phyloP scores from a whole-genome alignment of 2,888 invertebrate species.

The Bibio marci region DNA sequence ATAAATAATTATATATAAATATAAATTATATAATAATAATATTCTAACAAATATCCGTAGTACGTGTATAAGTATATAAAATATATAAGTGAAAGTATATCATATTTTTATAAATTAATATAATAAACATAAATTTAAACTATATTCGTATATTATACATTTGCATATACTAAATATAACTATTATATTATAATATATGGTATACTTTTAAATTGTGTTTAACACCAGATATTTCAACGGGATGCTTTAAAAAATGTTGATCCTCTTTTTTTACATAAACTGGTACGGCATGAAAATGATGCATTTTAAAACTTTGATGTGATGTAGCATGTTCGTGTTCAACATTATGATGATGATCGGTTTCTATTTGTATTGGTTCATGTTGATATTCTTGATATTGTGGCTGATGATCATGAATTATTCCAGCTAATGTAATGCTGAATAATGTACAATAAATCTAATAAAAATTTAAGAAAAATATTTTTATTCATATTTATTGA shows the following conservation, averaged over 20 bases:
- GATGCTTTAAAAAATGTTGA: conserved; percentile 43
- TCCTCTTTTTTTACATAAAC: conserved; percentile 52
- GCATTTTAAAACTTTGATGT: conserved; percentile 50
- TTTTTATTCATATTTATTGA: too few species aligned
- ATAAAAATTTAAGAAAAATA: too few species aligned
- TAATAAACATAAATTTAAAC: too few species aligned
- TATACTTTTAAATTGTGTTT: conserved; percentile 38
- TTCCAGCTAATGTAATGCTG: not conserved
- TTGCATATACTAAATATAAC: too few species aligned
- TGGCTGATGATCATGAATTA: conserved; percentile 5
- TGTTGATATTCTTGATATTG: conserved; percentile 14
- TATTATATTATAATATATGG: not conserved
- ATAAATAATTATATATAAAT: too few species aligned
- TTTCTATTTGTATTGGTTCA: conserved; percentile 29
- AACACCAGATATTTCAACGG: conserved; percentile 42
- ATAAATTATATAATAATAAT: too few species aligned
- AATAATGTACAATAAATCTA: conserved; percentile 4
- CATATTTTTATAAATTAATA: too few species aligned
- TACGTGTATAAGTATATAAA: too few species aligned
- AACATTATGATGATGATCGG: conserved; percentile 37
- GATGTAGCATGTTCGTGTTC: conserved; percentile 50
- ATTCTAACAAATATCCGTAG: too few species aligned
- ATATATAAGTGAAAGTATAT: too few species aligned
- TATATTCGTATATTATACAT: too few species aligned
- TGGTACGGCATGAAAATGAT: conserved; percentile 52